Evolutionary conservation across 2,888 invertebrate species (phyloP).

Genomic region (Drosophila seclusa): DNA sequence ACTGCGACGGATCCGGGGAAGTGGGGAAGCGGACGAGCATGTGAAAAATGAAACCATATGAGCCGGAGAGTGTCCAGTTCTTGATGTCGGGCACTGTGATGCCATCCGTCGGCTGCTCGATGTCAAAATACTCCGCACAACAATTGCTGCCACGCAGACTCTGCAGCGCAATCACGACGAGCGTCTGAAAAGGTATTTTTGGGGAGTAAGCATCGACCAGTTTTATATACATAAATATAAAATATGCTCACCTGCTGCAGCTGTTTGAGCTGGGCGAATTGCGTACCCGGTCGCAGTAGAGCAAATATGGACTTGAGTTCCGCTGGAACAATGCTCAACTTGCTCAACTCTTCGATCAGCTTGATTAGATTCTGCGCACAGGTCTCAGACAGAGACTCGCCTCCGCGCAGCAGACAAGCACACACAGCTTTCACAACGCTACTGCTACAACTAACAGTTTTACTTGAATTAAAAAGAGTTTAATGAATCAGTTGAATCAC

Average conservation of each 20-base stretch:
- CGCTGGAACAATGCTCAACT: slow-evolving; percentile 86
- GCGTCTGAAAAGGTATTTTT: slow-evolving; percentile 65
- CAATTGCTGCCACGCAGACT: slow-evolving; percentile 82
- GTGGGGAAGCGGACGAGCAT: slow-evolving; percentile 86
- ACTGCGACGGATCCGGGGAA: slow-evolving; percentile 34
- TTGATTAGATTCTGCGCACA: slow-evolving; percentile 86
- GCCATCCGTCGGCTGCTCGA: slow-evolving; percentile 85
- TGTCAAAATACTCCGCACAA: slow-evolving; percentile 86
- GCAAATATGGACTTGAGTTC: slow-evolving; percentile 87
- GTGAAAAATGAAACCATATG: slow-evolving; percentile 87
- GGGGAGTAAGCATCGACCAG: neutral
- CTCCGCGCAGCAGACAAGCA: slow-evolving; percentile 83
- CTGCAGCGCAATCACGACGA: slow-evolving; percentile 82
- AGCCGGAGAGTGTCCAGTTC: slow-evolving; percentile 86
- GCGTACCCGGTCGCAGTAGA: slow-evolving; percentile 79
- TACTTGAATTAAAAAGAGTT: slow-evolving; percentile 82
- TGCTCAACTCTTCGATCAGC: slow-evolving; percentile 86
- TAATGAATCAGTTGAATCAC: neutral
- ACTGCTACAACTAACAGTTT: slow-evolving; percentile 86
- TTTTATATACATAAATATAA: neutral
- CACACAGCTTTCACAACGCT: slow-evolving; percentile 86
- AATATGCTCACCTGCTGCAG: slow-evolving; percentile 79
- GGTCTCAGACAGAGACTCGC: slow-evolving; percentile 83
- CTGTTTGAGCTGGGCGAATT: slow-evolving; percentile 82
- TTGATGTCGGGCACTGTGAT: slow-evolving; percentile 86